Evolutionary conservation across 2,113 vertebrate genomes (phyloP).

Genomic region (Paramormyrops kingsleyae): DNA sequence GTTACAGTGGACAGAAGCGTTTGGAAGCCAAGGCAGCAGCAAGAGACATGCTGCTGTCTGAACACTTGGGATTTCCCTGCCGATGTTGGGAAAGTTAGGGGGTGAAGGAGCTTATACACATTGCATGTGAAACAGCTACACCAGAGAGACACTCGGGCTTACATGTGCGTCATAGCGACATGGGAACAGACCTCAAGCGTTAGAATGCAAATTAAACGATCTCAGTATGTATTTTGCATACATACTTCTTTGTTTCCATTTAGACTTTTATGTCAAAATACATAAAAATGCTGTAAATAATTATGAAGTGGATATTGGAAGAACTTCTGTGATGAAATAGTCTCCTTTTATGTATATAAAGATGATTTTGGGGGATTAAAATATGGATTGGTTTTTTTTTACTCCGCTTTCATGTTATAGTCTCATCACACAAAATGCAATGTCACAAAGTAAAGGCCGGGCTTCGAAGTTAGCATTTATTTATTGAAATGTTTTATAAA

Average conservation of each 20-base stretch:
- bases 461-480: background rate
- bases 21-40: background rate
- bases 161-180: background rate
- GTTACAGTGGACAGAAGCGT: background rate
- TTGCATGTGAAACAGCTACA: background rate
- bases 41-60: background rate
- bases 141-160: background rate
- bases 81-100: background rate
- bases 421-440: background rate
- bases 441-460: background rate
- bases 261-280: background rate
- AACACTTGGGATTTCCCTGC: background rate
- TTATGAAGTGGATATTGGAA: background rate
- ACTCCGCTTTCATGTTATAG: background rate
- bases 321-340: background rate
- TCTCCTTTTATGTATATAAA: background rate
- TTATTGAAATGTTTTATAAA: background rate
- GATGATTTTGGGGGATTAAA: background rate
- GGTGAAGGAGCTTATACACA: background rate
- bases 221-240: background rate
- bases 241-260: background rate
- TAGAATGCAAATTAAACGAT: background rate
- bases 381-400: background rate
- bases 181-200: background rate
- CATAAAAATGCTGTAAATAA: background rate